A percentile compares a stretch with the other conserved stretches of the same genome.
phyloP scores from a whole-genome alignment of 1,140 invertebrate species.

The Camponotus floridanus region DNA sequence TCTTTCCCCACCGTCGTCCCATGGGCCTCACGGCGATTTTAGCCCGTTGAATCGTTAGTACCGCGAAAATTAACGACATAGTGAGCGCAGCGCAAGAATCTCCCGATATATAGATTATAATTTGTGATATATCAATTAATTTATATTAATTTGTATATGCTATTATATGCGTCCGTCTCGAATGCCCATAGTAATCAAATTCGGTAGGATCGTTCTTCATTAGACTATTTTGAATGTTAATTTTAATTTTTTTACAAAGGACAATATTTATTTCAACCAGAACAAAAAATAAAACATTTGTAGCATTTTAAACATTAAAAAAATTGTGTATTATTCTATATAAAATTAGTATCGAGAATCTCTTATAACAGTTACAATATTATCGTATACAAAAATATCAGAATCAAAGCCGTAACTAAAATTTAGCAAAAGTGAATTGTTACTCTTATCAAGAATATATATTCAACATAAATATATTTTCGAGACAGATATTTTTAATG shows the following conservation, averaged over 20 bases:
- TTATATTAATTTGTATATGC: slow-evolving; percentile 16
- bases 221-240: slow-evolving; percentile 51
- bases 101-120: slow-evolving; percentile 29
- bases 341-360: neutral
- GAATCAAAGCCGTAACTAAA: neutral
- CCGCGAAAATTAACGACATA: slow-evolving; percentile 68
- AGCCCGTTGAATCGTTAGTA: slow-evolving; percentile 45
- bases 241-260: slow-evolving; percentile 9
- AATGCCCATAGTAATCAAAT: slow-evolving; percentile 73
- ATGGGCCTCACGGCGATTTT: slow-evolving; percentile 55
- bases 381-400: neutral
- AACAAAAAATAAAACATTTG: neutral
- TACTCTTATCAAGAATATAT: neutral
- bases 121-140: slow-evolving; percentile 22
- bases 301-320: neutral
- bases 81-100: slow-evolving; percentile 71
- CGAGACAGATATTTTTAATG: neutral
- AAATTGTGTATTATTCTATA: neutral
- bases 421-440: neutral
- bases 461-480: neutral
- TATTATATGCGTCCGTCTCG: slow-evolving; percentile 21
- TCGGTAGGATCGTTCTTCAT: slow-evolving; percentile 43
- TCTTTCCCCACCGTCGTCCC: slow-evolving; percentile 71
- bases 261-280: slow-evolving; percentile 16
- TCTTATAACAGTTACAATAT: neutral